Conservation (phyloP, 2,888 invertebrate species). For the Cryptophagus acutangulus region DNA sequence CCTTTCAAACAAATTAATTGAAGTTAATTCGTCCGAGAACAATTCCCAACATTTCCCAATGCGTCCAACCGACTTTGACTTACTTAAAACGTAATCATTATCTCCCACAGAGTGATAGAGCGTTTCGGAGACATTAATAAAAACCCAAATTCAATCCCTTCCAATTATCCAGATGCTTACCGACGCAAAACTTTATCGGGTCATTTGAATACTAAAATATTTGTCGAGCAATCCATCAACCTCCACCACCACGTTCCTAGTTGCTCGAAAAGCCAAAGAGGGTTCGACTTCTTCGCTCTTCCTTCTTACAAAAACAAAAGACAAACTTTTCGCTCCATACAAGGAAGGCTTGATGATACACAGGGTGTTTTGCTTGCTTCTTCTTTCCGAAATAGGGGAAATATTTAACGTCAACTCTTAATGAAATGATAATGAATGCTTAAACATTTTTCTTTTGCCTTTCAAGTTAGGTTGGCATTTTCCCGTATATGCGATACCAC, state of each 20-base stretch:
- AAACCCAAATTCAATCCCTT: constrained; percentile 38
- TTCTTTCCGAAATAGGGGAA: not conserved
- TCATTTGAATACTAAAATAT: constrained; percentile 43
- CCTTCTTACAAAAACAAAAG: constrained; percentile 27
- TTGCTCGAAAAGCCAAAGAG: constrained; percentile 10
- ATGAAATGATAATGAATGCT: constrained; percentile 9
- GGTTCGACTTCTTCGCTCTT: constrained; percentile 9
- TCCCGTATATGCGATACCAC: too few relatives aligned
- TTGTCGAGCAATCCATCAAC: constrained; percentile 44
- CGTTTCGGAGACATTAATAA: constrained; percentile 33
- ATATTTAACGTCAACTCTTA: constrained; percentile 3
- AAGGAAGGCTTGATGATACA: constrained; percentile 10
- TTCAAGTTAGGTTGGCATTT: too few relatives aligned
- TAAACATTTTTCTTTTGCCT: constrained; percentile 6
- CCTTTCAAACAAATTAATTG: constrained; percentile 18
- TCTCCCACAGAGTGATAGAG: constrained; percentile 23
- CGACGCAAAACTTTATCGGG: constrained; percentile 37
- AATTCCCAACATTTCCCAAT: constrained; percentile 6
- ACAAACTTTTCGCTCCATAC: constrained; percentile 23
- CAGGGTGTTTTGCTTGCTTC: not conserved
- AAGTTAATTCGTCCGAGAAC: constrained; percentile 16
- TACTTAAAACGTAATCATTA: constrained; percentile 28
- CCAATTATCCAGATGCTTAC: constrained; percentile 38
- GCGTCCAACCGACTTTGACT: constrained; percentile 13
- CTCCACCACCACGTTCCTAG: too few relatives aligned